phyloP scores from a whole-genome alignment of 1,140 invertebrate genomes.

The Drosophila eugracilis region DNA sequence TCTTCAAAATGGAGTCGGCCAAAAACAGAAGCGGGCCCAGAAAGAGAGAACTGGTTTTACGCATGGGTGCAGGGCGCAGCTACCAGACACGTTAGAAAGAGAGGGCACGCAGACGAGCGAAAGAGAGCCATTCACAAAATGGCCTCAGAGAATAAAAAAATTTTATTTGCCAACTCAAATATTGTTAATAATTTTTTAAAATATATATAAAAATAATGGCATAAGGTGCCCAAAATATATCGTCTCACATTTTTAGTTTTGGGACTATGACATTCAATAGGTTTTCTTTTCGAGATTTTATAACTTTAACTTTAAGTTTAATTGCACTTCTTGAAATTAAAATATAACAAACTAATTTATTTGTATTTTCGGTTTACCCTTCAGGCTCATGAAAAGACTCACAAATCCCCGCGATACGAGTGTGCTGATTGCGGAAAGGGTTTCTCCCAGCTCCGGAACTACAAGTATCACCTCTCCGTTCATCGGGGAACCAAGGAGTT shows the following conservation, averaged over 20 bases:
- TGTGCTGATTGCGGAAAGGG: slow-evolving; percentile 91
- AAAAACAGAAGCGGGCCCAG: slow-evolving; percentile 54
- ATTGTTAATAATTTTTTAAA: not conserved
- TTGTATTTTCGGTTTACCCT: not conserved
- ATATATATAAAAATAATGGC: no score
- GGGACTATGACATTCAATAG: no score
- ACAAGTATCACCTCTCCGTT: slow-evolving; percentile 90
- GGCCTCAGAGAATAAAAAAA: slow-evolving; percentile 41
- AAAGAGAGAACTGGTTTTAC: slow-evolving; percentile 74
- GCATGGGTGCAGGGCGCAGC: slow-evolving; percentile 65
- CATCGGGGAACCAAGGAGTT: slow-evolving; percentile 91
- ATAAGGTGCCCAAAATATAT: no score
- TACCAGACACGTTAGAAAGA: slow-evolving; percentile 50
- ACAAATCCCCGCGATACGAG: slow-evolving; percentile 88
- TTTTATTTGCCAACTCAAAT: not conserved
- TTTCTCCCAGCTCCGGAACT: slow-evolving; percentile 91
- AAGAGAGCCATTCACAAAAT: slow-evolving; percentile 59
- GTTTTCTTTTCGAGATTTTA: no score
- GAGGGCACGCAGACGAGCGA: not conserved
- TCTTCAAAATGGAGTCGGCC: slow-evolving; percentile 71
- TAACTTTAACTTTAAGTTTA: no score
- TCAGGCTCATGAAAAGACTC: slow-evolving; percentile 80
- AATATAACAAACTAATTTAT: not conserved
- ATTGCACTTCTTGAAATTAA: not conserved
- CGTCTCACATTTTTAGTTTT: no score